Base-by-base conservation (phyloP, 2,113 vertebrate species). In the Anolis carolinensis region DNA sequence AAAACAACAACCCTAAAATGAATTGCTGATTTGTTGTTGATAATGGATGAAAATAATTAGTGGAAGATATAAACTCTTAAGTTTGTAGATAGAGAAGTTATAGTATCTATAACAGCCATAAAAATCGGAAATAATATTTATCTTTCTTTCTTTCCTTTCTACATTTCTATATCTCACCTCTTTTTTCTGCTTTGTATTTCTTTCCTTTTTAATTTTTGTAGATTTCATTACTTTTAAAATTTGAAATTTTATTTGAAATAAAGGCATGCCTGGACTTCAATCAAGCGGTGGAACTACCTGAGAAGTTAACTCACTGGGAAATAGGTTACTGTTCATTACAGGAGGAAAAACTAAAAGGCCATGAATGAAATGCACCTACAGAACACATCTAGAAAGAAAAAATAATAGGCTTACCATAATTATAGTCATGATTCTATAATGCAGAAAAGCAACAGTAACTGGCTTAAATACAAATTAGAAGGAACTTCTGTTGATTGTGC, bases 401-500 rank as follows among this genome's bases (percentile, higher is more conserved):
- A 62, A 39, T 14, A 39, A 75, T 27, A 71, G 73, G 75, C 63
- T 50, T 65, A 65, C 23, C 86, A 78, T 0, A 0, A 87, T 90
- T 86, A 59, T 73, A 92, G 75, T 0, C 0, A 89, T 91, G 85
- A 84, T 68, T 90, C 65, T 89, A 77, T n/a, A 67, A 90, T 36
- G 7, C 30, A 79, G 87, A 80, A 90, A 89, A 92, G 89, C 83
- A 93, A 82, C 63, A 88, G 88, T 87, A 89, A 3, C 0, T 34
- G 79, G 16, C 84, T 74, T 39, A 82, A 87, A 78, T 21, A 63
- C 84, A 7, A 84, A 92, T 91, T 16, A 84, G 79, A 75, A 89
- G 93, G 87, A 86, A 86, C 86, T 81, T 88, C 2, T n/a, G 11
- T 82, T 89, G 86, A 74, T 87, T 23, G 55, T 67, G 78, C 81